These are phyloP conservation scores for Xenentodon cancila DNA, from an alignment of 2,797 vertebrate species.

Conservation along the genomic window DNA sequence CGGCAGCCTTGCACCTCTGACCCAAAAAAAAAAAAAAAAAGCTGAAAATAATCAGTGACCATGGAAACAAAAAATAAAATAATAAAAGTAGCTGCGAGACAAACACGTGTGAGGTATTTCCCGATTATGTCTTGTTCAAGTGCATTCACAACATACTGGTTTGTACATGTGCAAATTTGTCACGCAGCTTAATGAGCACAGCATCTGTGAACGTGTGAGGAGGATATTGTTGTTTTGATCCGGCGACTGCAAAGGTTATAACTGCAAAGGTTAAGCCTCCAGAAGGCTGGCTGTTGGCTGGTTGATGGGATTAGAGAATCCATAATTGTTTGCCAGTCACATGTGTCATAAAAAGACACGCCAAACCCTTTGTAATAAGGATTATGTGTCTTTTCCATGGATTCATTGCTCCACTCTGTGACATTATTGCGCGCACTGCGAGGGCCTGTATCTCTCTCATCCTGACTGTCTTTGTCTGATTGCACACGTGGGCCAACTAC, in stretches of 20 bases:
- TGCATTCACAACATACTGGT: slow-evolving; percentile 34
- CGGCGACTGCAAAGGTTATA: slow-evolving; percentile 60
- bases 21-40: slow-evolving; percentile 49
- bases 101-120: slow-evolving; percentile 45
- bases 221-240: slow-evolving; percentile 61
- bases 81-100: slow-evolving; percentile 62
- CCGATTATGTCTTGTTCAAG: slow-evolving; percentile 34
- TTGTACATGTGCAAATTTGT: slow-evolving; percentile 41
- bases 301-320: slow-evolving; percentile 73
- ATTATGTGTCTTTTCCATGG: slow-evolving; percentile 82
- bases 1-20: slow-evolving; percentile 26
- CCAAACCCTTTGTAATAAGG: slow-evolving; percentile 79
- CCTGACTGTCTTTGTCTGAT: slow-evolving; percentile 72
- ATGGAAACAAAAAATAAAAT: slow-evolving; percentile 64
- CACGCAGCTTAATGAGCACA: slow-evolving; percentile 47
- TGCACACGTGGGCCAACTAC: slow-evolving; percentile 64
- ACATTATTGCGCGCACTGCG: slow-evolving; percentile 64
- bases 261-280: slow-evolving; percentile 63
- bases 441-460: slow-evolving; percentile 70
- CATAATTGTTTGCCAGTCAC: slow-evolving; percentile 76
- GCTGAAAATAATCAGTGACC: slow-evolving; percentile 70
- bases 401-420: slow-evolving; percentile 74
- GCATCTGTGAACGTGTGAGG: slow-evolving; percentile 13
- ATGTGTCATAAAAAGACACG: slow-evolving; percentile 76
- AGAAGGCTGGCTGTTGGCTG: slow-evolving; percentile 60